A percentile compares a stretch with the other conserved stretches of the same genome.
Conservation (phyloP, 2,797 vertebrate genomes). For the Salarias fasciatus region DNA sequence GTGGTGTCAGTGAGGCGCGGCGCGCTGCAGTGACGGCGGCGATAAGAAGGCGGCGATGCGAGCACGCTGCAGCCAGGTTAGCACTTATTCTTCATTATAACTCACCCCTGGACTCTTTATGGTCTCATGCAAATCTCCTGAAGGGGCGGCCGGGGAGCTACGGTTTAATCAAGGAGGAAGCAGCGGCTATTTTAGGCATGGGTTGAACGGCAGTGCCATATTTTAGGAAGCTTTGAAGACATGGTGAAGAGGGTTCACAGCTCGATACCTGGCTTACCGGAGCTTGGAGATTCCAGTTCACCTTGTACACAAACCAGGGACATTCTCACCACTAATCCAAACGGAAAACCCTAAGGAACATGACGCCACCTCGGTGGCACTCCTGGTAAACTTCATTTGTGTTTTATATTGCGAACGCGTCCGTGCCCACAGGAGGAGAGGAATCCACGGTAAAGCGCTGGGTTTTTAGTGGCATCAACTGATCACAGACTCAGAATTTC, state of each 20-base stretch:
- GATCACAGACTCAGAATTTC: slow-evolving; percentile 2
- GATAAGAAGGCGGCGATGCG: slow-evolving; percentile 5
- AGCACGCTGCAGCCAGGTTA: slow-evolving; percentile 7
- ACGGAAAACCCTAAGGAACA: too few species aligned
- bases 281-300: too few species aligned
- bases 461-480: too few species aligned
- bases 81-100: slow-evolving; percentile 19
- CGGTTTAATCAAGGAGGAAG: slow-evolving; percentile 15
- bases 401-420: slow-evolving; percentile 1
- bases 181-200: slow-evolving; percentile 16
- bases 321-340: not conserved
- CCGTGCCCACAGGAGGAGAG: not conserved
- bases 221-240: slow-evolving; percentile 1
- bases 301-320: too few species aligned
- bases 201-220: not conserved
- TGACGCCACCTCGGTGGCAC: not conserved
- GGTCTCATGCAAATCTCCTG: slow-evolving; percentile 13
- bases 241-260: too few species aligned
- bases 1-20: slow-evolving; percentile 1
- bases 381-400: slow-evolving; percentile 5
- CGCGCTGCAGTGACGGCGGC: slow-evolving; percentile 13
- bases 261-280: too few species aligned
- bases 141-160: slow-evolving; percentile 7
- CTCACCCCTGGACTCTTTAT: slow-evolving; percentile 4
- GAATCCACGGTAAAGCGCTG: not conserved